phyloP scores from a whole-genome alignment of 2,113 vertebrate species.

The Pachypanchax playfairii region DNA sequence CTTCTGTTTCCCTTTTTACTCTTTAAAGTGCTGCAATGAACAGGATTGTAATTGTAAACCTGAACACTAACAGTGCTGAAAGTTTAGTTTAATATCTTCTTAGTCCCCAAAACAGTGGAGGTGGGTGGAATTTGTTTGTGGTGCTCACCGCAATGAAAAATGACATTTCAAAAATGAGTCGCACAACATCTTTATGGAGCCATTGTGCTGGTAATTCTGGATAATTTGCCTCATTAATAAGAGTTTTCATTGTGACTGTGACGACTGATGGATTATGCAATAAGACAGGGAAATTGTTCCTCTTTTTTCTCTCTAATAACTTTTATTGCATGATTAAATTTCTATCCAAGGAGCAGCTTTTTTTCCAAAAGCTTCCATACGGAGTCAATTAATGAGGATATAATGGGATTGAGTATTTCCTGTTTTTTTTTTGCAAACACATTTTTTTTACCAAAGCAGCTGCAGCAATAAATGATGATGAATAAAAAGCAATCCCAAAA shows the following conservation, averaged over 20 bases:
- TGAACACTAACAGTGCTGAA: neutral
- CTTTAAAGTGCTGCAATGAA: no score
- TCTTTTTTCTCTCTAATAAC: slow-evolving; percentile 17
- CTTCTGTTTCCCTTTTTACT: no score
- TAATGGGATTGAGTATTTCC: neutral
- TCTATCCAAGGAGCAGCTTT: slow-evolving; percentile 11
- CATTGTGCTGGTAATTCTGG: slow-evolving; percentile 15
- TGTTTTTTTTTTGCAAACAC: neutral
- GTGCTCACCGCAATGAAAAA: slow-evolving; percentile 1
- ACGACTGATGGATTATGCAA: slow-evolving; percentile 22
- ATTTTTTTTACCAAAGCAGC: slow-evolving; percentile 1
- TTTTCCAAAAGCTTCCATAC: slow-evolving; percentile 2
- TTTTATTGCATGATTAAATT: slow-evolving; percentile 28
- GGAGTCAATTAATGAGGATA: neutral
- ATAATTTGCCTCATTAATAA: slow-evolving; percentile 31
- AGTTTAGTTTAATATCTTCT: neutral
- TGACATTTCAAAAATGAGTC: neutral
- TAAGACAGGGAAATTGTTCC: slow-evolving; percentile 19
- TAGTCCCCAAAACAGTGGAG: neutral
- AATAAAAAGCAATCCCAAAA: neutral
- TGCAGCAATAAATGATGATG: neutral
- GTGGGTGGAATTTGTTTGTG: neutral
- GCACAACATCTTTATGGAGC: slow-evolving; percentile 9
- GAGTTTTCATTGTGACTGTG: slow-evolving; percentile 9
- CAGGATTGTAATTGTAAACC: neutral